These are phyloP conservation scores for Drosophila suzukii DNA, from an alignment of 1,140 invertebrate species.

Conservation along the genomic window DNA sequence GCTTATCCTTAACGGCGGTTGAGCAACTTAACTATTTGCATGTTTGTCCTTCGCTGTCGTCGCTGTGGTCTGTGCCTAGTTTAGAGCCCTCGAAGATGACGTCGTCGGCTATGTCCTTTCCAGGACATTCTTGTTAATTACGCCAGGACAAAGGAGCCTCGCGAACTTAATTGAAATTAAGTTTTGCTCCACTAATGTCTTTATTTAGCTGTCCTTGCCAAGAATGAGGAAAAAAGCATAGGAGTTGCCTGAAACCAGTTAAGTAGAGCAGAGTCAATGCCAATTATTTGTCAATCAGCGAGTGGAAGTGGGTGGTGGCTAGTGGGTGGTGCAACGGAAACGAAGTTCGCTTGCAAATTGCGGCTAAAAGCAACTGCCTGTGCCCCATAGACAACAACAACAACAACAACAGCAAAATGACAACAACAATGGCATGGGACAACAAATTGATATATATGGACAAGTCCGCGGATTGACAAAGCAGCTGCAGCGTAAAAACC, in stretches of 20 bases:
- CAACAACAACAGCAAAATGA: background rate
- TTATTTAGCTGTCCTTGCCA: constrained; percentile 32
- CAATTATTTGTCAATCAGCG: constrained; percentile 61
- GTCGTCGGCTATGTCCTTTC: constrained; percentile 29
- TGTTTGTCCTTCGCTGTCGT: constrained; percentile 56
- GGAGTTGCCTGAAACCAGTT: constrained; percentile 13
- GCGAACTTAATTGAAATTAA: constrained; percentile 68
- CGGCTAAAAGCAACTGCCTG: constrained; percentile 61
- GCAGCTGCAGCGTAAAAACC: constrained; percentile 72
- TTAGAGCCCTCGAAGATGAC: constrained; percentile 55
- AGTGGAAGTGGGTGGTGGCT: background rate
- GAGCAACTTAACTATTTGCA: constrained; percentile 77
- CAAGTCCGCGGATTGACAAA: constrained; percentile 77
- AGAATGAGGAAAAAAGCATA: background rate
- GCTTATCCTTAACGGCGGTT: constrained; percentile 76
- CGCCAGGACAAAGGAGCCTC: constrained; percentile 38
- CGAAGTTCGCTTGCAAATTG: constrained; percentile 64
- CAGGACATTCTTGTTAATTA: constrained; percentile 55
- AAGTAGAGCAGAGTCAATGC: constrained; percentile 20
- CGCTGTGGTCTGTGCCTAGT: constrained; percentile 28
- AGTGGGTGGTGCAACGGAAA: constrained; percentile 30
- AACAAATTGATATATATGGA: constrained; percentile 81
- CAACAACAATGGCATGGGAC: constrained; percentile 53
- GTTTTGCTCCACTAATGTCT: constrained; percentile 46
- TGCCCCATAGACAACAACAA: constrained; percentile 16